Conservation (phyloP, 1,140 invertebrate species). For the Stegodyphus mimosarum region DNA sequence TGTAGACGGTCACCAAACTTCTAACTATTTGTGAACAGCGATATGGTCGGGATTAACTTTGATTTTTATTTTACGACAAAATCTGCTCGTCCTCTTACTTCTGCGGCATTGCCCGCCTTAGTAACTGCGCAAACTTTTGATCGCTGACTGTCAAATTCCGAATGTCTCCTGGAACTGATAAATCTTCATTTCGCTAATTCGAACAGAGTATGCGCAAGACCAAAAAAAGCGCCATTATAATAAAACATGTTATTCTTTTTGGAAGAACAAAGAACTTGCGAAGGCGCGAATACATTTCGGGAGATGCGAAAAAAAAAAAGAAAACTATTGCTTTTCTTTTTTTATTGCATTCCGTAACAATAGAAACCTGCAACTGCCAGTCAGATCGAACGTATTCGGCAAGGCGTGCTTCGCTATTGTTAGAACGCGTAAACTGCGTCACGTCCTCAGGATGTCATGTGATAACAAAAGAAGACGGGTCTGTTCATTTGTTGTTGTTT, state of each 20-base stretch:
- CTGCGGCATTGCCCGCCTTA: no score
- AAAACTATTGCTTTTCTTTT: not conserved
- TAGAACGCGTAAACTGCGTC: slow-evolving; percentile 15
- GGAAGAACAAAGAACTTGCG: slow-evolving; percentile 24
- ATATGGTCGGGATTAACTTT: no score
- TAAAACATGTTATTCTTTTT: not conserved
- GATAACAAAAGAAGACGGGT: not conserved
- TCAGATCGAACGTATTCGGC: not conserved
- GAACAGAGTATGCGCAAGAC: no score
- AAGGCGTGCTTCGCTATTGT: slow-evolving; percentile 28
- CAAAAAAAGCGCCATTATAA: no score
- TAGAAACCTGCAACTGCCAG: slow-evolving; percentile 10
- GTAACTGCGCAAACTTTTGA: no score
- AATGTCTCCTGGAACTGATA: no score
- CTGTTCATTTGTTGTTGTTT: slow-evolving; percentile 3
- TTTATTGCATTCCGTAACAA: slow-evolving; percentile 8
- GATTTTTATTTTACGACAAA: no score
- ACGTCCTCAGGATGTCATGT: slow-evolving; percentile 23
- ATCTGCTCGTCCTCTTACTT: no score
- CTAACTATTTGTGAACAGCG: no score
- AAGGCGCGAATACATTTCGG: slow-evolving; percentile 4
- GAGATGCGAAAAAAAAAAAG: not conserved
- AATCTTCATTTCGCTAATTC: no score
- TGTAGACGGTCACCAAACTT: no score
- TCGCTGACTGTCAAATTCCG: no score